Evolutionary conservation across 2,888 invertebrate genomes (phyloP), one percentile per base, ranked within the genome.

Genomic region (Aspidapion aeneum): DNA sequence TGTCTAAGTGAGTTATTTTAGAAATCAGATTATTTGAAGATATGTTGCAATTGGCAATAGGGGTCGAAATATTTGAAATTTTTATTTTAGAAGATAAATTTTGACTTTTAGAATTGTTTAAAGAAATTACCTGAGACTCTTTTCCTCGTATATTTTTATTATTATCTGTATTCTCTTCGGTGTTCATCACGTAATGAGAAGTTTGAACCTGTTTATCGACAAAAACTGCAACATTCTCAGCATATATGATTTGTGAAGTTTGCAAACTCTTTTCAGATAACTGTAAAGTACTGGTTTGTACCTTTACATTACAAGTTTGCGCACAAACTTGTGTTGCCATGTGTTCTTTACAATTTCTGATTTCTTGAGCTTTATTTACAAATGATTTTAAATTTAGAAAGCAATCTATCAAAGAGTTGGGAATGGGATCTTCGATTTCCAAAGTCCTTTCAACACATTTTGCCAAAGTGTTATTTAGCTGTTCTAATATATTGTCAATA

Each of bases 311-410:
- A 35, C 20, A 1, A 18, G 35, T 18, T 19, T 22, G 5, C n/a
- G 52, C 12, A 3, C 3, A 3, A 35, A 35, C 35, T 35, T 35
- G 35, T 7, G 35, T 35, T 35, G 5, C 35, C 35, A 3, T 35
- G 12, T 35, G 5, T 35, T 35, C 20, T n/a, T 22, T 57, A 18
- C 61, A 48, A 18, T 19, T 35, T 61, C 20, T 61, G 17, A 50
- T n/a, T 16, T 35, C 54, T 3, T 57, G n/a, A 17, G 63, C 48
- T 57, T 61, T 61, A n/a, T 65, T 48, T 3, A 57, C 50, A 18
- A 63, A 63, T 1, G 61, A 60, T 21, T 63, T 55, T 18, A 65
- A 48, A 49, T 65, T 65, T 5, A 61, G 50, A 48, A 65, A 65
- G 58, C 61, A 63, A 21, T 61, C 56, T 3, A 56, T 21, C 1